Evolutionary conservation across 2,797 vertebrate genomes (phyloP).

Genomic region (Rachycentron canadum): DNA sequence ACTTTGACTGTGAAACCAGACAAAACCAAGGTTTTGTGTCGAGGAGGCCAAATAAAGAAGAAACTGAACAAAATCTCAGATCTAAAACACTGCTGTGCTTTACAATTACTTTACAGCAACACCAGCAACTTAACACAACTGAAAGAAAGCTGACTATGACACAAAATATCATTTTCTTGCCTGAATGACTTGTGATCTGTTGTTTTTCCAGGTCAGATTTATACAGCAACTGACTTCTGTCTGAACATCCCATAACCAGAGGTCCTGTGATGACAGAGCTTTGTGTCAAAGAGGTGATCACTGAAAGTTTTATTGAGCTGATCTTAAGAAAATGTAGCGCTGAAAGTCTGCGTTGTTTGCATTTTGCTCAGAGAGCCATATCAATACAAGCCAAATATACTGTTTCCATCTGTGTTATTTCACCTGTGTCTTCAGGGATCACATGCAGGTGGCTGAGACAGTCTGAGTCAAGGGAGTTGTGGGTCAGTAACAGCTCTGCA

Average conservation of each 20-base stretch:
- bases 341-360: slow-evolving; percentile 3
- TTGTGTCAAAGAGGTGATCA: no score
- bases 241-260: not conserved
- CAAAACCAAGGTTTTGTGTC: not conserved
- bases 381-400: slow-evolving; percentile 24
- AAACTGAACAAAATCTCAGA: not conserved
- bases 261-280: slow-evolving; percentile 2
- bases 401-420: slow-evolving; percentile 49
- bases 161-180: slow-evolving; percentile 5
- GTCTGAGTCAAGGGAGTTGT: slow-evolving; percentile 40
- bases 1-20: not conserved
- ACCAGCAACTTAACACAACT: slow-evolving; percentile 25
- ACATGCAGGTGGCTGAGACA: slow-evolving; percentile 12
- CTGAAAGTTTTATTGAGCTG: not conserved
- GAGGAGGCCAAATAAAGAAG: not conserved
- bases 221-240: not conserved
- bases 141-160: slow-evolving; percentile 20
- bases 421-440: slow-evolving; percentile 58
- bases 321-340: not conserved
- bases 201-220: not conserved
- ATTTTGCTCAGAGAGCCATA: slow-evolving; percentile 26
- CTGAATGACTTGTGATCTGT: not conserved
- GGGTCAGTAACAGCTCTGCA: slow-evolving; percentile 41
- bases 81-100: not conserved
- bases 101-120: no score